These are phyloP conservation scores for Torymus texanus DNA, from an alignment of 2,888 invertebrate genomes.

Conservation along the genomic window DNA sequence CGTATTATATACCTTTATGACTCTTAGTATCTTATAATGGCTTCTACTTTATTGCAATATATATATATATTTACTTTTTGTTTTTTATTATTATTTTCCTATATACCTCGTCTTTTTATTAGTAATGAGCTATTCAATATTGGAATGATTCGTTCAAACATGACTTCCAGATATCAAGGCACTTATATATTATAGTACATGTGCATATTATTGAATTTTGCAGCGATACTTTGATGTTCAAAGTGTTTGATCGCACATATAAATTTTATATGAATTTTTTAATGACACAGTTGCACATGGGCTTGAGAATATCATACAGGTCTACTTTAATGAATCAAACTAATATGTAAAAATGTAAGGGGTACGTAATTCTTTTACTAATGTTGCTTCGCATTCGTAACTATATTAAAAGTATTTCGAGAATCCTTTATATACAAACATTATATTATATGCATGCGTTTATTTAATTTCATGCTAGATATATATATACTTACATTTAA, in stretches of 20 bases:
- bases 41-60: slow-evolving; percentile 11
- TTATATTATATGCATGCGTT: slow-evolving; percentile 64
- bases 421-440: slow-evolving; percentile 51
- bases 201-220: no score
- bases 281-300: background rate
- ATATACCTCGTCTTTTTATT: background rate
- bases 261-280: no score
- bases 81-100: slow-evolving; percentile 5
- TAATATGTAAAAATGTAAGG: slow-evolving; percentile 57
- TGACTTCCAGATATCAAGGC: no score
- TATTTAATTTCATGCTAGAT: slow-evolving; percentile 65
- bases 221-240: no score
- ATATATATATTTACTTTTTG: background rate
- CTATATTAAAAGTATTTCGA: slow-evolving; percentile 62
- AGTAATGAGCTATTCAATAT: slow-evolving; percentile 27
- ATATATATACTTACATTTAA: slow-evolving; percentile 47
- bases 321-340: no score
- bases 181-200: no score
- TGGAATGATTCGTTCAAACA: background rate
- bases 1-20: slow-evolving; percentile 14
- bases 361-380: slow-evolving; percentile 72
- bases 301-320: slow-evolving; percentile 33
- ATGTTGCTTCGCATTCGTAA: slow-evolving; percentile 73
- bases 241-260: no score
- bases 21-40: slow-evolving; percentile 32